These are phyloP conservation scores for Leptinotarsa texana DNA, from an alignment of 1,140 invertebrate species.

Conservation along the genomic window DNA sequence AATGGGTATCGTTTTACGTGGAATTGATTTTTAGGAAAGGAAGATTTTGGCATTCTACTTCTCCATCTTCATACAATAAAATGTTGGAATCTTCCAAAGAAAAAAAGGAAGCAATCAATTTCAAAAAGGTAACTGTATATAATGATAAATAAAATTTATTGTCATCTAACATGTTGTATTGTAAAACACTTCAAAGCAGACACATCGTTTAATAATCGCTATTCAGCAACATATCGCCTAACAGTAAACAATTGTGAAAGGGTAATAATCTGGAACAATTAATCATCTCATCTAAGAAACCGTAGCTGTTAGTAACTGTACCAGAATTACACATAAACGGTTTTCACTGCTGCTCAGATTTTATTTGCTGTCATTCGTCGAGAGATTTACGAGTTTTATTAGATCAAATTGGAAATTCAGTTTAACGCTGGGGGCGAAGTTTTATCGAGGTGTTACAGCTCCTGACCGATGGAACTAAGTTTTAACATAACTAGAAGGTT, in stretches of 20 bases:
- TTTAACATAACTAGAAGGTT: too few relatives aligned
- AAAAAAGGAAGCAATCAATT: too few relatives aligned
- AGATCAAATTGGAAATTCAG: slow-evolving; percentile 1
- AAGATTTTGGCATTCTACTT: too few relatives aligned
- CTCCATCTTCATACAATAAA: too few relatives aligned
- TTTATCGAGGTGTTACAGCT: neutral
- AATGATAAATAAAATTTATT: too few relatives aligned
- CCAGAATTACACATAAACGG: slow-evolving; percentile 8
- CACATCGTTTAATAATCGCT: neutral
- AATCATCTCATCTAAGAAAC: slow-evolving; percentile 15
- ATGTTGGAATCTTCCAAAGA: too few relatives aligned
- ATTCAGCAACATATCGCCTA: neutral
- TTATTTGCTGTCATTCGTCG: neutral
- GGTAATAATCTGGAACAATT: slow-evolving; percentile 13
- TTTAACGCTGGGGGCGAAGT: neutral
- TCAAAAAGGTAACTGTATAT: too few relatives aligned
- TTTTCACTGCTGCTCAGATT: neutral
- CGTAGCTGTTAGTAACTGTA: slow-evolving; percentile 17
- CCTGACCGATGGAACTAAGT: too few relatives aligned
- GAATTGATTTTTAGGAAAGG: too few relatives aligned
- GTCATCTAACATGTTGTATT: too few relatives aligned
- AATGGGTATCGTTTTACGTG: too few relatives aligned
- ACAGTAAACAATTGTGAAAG: slow-evolving; percentile 12
- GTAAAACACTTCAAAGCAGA: neutral
- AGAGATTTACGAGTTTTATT: slow-evolving; percentile 6